These are phyloP conservation scores for Scaptomyza parva DNA, from an alignment of 2,888 invertebrate genomes.

Conservation along the genomic window DNA sequence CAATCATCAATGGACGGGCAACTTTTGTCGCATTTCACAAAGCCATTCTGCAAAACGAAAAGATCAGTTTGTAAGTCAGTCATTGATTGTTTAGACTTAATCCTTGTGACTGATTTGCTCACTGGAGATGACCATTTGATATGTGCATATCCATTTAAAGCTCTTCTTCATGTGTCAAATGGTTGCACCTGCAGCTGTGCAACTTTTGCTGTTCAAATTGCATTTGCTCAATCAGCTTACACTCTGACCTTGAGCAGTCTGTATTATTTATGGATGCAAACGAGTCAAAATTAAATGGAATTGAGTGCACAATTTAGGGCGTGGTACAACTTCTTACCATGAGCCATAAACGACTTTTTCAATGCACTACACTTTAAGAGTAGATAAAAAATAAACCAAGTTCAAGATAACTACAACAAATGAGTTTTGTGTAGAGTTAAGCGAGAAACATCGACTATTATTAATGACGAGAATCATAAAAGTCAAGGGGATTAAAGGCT, in stretches of 20 bases:
- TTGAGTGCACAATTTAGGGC: slow-evolving; percentile 56
- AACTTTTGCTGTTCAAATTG: slow-evolving; percentile 32
- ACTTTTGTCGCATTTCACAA: slow-evolving; percentile 91
- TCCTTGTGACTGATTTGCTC: slow-evolving; percentile 54
- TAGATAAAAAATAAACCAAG: too few species aligned
- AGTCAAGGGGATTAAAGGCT: slow-evolving; percentile 5
- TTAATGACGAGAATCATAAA: background rate
- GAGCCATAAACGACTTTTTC: slow-evolving; percentile 18
- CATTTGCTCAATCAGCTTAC: slow-evolving; percentile 46
- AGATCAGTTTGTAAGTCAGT: slow-evolving; percentile 18
- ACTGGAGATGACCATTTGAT: slow-evolving; percentile 46
- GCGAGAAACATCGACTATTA: background rate
- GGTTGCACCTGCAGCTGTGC: slow-evolving; percentile 47
- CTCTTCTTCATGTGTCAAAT: background rate
- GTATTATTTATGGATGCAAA: slow-evolving; percentile 55
- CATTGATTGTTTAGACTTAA: slow-evolving; percentile 10
- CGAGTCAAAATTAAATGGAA: slow-evolving; percentile 58
- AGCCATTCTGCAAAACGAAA: slow-evolving; percentile 90
- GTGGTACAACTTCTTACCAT: slow-evolving; percentile 28
- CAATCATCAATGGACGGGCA: slow-evolving; percentile 95
- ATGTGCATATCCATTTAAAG: slow-evolving; percentile 27
- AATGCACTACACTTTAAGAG: slow-evolving; percentile 40
- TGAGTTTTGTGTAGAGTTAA: background rate
- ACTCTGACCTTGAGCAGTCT: slow-evolving; percentile 57
- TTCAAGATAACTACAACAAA: too few species aligned